A percentile compares a stretch with the other conserved stretches of the same genome.
phyloP scores from a whole-genome alignment of 2,888 invertebrate species.

The Acanthoscelides obtectus region DNA sequence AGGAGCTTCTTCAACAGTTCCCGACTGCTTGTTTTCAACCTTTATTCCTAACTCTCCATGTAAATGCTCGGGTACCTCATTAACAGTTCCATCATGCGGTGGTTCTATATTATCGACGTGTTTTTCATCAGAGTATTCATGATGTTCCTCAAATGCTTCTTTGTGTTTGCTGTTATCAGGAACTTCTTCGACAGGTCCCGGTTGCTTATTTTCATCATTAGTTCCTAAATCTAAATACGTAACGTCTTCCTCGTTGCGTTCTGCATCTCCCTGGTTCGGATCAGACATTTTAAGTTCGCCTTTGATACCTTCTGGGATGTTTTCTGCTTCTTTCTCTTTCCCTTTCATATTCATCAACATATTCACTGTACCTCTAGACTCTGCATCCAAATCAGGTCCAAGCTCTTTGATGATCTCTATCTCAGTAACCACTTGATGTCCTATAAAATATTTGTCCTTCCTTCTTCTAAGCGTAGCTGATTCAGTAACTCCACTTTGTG shows the following conservation, averaged over 20 bases:
- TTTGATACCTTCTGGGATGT: conserved; percentile 4
- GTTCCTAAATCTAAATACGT: background rate
- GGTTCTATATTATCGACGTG: no score
- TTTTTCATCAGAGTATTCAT: background rate
- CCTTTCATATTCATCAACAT: background rate
- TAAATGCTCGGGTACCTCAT: no score
- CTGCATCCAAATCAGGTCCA: background rate
- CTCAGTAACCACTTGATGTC: conserved; percentile 2
- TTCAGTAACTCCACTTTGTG: background rate
- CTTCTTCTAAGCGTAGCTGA: background rate
- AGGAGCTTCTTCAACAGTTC: background rate
- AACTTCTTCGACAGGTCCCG: background rate
- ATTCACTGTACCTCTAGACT: background rate
- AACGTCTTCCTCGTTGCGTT: background rate
- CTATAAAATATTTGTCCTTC: background rate
- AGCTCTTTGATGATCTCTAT: conserved; percentile 5
- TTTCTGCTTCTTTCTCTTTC: conserved; percentile 10
- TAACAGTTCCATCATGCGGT: no score
- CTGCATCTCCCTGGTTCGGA: background rate
- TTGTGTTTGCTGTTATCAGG: background rate
- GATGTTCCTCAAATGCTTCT: background rate
- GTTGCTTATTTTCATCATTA: background rate
- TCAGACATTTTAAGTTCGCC: background rate
- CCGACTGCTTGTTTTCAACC: background rate
- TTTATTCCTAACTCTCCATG: background rate